Conservation (phyloP, 2,888 invertebrate genomes). For the Tachystola acroxantha region DNA sequence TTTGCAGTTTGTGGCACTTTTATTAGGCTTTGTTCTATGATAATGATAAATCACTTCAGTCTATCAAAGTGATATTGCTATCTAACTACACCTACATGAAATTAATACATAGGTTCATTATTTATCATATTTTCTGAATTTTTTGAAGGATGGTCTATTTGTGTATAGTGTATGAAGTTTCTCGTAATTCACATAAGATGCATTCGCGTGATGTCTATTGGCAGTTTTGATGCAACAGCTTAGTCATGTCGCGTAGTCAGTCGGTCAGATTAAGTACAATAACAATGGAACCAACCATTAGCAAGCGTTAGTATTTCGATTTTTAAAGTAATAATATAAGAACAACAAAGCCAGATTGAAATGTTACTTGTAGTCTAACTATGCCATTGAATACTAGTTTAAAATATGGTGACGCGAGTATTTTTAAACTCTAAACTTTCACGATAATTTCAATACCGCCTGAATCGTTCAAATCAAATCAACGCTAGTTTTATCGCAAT, state of each 20-base stretch:
- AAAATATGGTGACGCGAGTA: not conserved
- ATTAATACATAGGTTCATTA: not conserved
- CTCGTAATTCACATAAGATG: too few species aligned
- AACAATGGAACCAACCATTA: not conserved
- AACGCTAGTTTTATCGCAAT: constrained; percentile 4
- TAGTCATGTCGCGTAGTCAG: too few species aligned
- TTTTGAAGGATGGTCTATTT: not conserved
- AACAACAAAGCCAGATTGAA: not conserved
- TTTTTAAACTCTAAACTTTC: not conserved
- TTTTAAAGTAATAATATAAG: not conserved
- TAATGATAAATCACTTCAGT: constrained; percentile 9
- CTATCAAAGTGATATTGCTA: constrained; percentile 14
- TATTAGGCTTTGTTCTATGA: constrained; percentile 11
- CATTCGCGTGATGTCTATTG: not conserved
- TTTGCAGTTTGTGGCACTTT: constrained; percentile 9
- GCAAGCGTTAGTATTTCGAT: not conserved
- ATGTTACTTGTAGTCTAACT: not conserved
- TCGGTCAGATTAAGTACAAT: constrained; percentile 11
- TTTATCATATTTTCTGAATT: not conserved
- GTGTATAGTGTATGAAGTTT: too few species aligned
- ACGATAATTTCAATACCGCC: not conserved
- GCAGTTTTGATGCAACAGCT: too few species aligned
- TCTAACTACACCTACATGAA: constrained; percentile 2
- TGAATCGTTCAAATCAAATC: not conserved
- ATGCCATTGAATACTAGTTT: not conserved